Conservation (phyloP, 2,888 invertebrate genomes). For the Shargacucullia verbasci region DNA sequence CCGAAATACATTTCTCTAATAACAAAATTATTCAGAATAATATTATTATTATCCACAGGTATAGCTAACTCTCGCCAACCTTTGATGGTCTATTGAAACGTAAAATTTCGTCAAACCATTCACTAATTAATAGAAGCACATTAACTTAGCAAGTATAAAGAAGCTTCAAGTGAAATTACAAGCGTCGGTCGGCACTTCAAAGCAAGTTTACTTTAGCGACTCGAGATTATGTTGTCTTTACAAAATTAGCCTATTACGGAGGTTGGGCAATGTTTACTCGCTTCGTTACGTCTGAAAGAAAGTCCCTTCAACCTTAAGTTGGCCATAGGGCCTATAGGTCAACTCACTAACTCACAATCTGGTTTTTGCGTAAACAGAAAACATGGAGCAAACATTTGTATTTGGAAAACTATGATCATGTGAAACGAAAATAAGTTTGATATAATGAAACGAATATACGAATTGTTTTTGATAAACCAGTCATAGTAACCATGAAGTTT, state of each 20-base stretch:
- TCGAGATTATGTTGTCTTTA: slow-evolving; percentile 83
- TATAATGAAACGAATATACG: neutral
- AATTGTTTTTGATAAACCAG: too few species aligned
- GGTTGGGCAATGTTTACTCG: slow-evolving; percentile 79
- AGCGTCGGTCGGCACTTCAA: slow-evolving; percentile 76
- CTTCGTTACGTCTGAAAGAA: slow-evolving; percentile 72
- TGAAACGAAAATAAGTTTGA: slow-evolving; percentile 6
- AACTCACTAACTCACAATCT: slow-evolving; percentile 17
- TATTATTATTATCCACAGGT: too few species aligned
- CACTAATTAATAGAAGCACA: slow-evolving; percentile 26
- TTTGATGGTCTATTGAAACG: too few species aligned
- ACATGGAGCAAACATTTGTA: slow-evolving; percentile 41
- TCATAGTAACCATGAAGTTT: too few species aligned
- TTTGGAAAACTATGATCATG: slow-evolving; percentile 17
- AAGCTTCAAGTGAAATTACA: slow-evolving; percentile 72
- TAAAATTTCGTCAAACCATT: slow-evolving; percentile 10
- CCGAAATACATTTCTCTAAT: too few species aligned
- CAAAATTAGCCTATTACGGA: slow-evolving; percentile 81
- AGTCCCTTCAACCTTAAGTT: slow-evolving; percentile 58
- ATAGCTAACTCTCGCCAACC: too few species aligned
- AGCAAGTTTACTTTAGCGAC: slow-evolving; percentile 75
- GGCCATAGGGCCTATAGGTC: slow-evolving; percentile 43
- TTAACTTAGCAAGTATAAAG: slow-evolving; percentile 31
- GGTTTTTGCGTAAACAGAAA: slow-evolving; percentile 49
- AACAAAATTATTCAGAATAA: too few species aligned